These are phyloP conservation scores for Tiaroga cobitis DNA, from an alignment of 2,797 vertebrate genomes.

Conservation along the genomic window DNA sequence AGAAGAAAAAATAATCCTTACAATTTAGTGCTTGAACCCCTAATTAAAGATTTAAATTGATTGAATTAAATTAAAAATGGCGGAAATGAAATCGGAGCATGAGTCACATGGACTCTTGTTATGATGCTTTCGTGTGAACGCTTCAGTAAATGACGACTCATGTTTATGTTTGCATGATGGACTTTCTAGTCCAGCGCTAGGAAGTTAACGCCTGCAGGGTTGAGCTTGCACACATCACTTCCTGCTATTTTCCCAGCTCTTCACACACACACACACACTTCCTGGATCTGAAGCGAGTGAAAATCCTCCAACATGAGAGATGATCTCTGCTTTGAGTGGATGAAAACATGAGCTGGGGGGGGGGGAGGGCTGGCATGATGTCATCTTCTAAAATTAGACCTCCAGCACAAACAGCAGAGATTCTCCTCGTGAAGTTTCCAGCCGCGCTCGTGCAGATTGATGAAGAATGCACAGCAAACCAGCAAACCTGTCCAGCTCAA, in stretches of 20 bases:
- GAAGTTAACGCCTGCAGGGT: neutral
- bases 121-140: neutral
- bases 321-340: conserved; percentile 65
- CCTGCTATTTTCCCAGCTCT: conserved; percentile 53
- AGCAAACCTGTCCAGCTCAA: neutral
- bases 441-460: neutral
- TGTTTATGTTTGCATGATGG: neutral
- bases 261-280: conserved; percentile 52
- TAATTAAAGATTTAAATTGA: too few species aligned
- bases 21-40: too few species aligned
- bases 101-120: neutral
- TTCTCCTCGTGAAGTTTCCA: conserved; percentile 58
- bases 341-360: conserved; percentile 75
- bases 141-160: neutral
- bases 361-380: conserved; percentile 76
- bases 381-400: conserved; percentile 92
- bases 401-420: conserved; percentile 83
- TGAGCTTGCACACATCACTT: conserved; percentile 17
- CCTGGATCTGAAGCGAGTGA: conserved; percentile 35
- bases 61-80: too few species aligned
- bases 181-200: neutral
- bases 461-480: neutral
- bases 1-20: too few species aligned
- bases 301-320: conserved; percentile 42
- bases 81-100: neutral